Evolutionary conservation across 2,797 vertebrate species (phyloP).

Genomic region (Mormyrus hasselquistii): DNA sequence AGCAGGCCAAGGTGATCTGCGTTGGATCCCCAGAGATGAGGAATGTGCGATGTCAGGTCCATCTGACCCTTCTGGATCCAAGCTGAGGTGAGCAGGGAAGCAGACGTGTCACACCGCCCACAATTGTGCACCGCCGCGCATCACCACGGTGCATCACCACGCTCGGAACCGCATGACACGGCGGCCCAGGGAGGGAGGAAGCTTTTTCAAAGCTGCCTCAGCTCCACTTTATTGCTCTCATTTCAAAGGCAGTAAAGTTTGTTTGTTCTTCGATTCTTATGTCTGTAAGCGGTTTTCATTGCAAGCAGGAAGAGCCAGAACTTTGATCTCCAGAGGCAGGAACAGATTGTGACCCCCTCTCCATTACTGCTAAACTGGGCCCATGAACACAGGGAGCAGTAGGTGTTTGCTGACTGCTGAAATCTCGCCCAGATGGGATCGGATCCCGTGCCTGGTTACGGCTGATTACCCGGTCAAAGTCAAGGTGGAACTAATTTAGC

Average conservation of each 20-base stretch:
- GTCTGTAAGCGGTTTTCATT: background rate
- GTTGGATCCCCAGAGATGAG: background rate
- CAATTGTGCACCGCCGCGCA: background rate
- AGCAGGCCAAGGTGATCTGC: background rate
- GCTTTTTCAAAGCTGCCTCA: background rate
- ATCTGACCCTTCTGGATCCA: background rate
- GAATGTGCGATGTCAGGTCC: slow-evolving; percentile 1
- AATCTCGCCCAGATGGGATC: slow-evolving; percentile 3
- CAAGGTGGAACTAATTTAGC: slow-evolving; percentile 13
- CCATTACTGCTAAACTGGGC: background rate
- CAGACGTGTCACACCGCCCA: background rate
- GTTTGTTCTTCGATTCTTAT: background rate
- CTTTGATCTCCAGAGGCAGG: slow-evolving; percentile 18
- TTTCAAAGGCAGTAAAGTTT: slow-evolving; percentile 16
- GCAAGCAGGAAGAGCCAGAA: background rate
- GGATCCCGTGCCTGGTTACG: background rate
- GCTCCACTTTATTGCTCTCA: background rate
- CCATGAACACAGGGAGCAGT: background rate
- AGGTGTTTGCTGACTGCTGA: slow-evolving; percentile 7
- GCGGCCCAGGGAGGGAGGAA: background rate
- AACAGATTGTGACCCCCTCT: background rate
- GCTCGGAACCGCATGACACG: background rate
- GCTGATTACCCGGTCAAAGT: slow-evolving; percentile 2
- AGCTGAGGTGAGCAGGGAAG: background rate
- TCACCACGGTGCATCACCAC: too few relatives aligned